A percentile compares a stretch with the other conserved stretches of the same genome.
Conservation (phyloP, 2,888 invertebrate genomes). For the Unio pictorum region DNA sequence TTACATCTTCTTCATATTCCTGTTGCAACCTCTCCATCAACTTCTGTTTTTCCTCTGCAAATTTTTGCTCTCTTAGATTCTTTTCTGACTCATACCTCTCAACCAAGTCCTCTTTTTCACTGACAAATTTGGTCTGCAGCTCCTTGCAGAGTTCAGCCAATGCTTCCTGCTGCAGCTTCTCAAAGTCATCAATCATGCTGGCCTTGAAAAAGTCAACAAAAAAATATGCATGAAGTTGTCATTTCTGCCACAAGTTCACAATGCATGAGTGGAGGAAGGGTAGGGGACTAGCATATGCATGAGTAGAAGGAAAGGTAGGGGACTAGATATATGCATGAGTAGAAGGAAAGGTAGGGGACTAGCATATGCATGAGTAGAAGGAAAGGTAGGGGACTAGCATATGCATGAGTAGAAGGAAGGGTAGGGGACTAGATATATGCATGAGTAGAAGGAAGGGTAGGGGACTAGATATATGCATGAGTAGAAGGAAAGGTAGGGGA, state of each 20-base stretch:
- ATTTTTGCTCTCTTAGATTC: slow-evolving; percentile 46
- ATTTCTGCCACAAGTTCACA: background rate
- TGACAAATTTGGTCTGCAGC: slow-evolving; percentile 46
- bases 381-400: too few relatives aligned
- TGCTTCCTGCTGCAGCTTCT: slow-evolving; percentile 35
- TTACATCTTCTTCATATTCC: slow-evolving; percentile 32
- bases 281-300: too few relatives aligned
- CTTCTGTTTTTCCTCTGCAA: slow-evolving; percentile 43
- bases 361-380: too few relatives aligned
- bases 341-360: too few relatives aligned
- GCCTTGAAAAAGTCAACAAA: slow-evolving; percentile 23
- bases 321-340: too few relatives aligned
- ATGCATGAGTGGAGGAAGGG: too few relatives aligned
- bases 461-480: too few relatives aligned
- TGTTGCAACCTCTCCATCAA: slow-evolving; percentile 38
- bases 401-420: too few relatives aligned
- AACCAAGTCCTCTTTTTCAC: slow-evolving; percentile 54
- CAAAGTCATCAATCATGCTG: slow-evolving; percentile 43
- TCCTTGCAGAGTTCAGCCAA: slow-evolving; percentile 52
- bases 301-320: too few relatives aligned
- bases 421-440: too few relatives aligned
- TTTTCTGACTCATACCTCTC: slow-evolving; percentile 56
- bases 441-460: too few relatives aligned
- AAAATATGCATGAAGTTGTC: background rate
- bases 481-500: too few relatives aligned